Evolutionary conservation across 2,888 invertebrate species (phyloP), one percentile per base, ranked within the genome.

Genomic region (Dione vanillae): DNA sequence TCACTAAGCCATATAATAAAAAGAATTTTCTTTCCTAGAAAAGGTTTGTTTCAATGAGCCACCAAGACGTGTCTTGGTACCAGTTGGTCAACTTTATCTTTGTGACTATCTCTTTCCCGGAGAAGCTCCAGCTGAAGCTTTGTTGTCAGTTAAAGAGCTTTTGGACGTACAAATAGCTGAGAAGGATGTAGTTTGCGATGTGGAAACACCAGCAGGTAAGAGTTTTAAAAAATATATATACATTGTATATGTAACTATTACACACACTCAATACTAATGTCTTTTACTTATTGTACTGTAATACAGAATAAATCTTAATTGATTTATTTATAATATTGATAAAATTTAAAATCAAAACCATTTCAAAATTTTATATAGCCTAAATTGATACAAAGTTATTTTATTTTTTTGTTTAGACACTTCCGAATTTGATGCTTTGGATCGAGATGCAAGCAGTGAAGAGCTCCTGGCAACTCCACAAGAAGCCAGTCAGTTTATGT

Each of bases 51-150:
- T 97, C 76, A 98, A 98, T 81, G 98, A 98, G 86, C 97, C 98
- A 0, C 98, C 98, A 0, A 94, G 98, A 51, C 94, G 98, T 74
- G 97, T 98, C 0, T 94, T 98, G 70, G 96, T 97, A 19, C 94
- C 95, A n/a, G 91, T 97, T 6, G 91, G 91, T 0, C 79, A 89
- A 0, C 92, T 98, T 54, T 96, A 96, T 74, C 94, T 98, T 45
- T 97, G 97, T 65, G 98, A 98, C 86, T 98, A 98, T 85, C 90
- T 98, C 67, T 98, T 98, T 84, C 97, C 98, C 35, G 98, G 98
- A 0, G 98, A 98, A 90, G 96, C 96, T 0, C 95, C 96, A 0
- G 95, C 96, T 11, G 98, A 98, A 80, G 97, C 97, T 0, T 93
- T 97, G 52, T 94, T 96, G 49, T 96, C 98, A 1, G 95, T 97